Base-by-base conservation (phyloP, 2,113 vertebrate species). In the Equus przewalskii region DNA sequence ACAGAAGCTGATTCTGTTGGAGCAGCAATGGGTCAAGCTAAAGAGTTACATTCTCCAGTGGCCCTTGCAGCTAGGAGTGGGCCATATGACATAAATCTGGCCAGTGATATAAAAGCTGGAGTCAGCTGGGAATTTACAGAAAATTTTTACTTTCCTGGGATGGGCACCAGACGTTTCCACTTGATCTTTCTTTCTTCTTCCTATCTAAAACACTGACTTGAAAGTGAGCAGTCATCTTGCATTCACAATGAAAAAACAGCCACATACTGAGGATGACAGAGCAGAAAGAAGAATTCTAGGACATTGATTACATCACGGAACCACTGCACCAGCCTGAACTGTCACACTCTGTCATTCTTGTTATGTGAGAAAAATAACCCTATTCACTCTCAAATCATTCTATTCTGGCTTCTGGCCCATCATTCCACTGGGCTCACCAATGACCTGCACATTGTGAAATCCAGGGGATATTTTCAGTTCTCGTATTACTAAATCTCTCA, bases 361-460 rank as follows among this genome's bases (percentile, higher is more conserved):
- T 51, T 79, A 75, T 30, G 13, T 78, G 81, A 96, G 46, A 94
- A 89, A 93, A 95, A 76, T 54, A 96, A 86, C 58, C 22, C 41
- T 83, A 64, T 79, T 92, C 46, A 64, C 49, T 84, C 80, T 80
- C 67, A 78, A 62, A 64, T 44, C 46, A 62, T 90, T 84, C n/a
- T 44, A 22, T 81, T 62, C 54, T 89, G 85, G 82, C 86, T 94
- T 89, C 90, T 87, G 73, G 67, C 8, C 28, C 69, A 14, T 94
- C 58, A 86, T 49, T 86, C 67, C 83, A 60, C 41, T 30, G 36
- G 60, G 4, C 64, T 92, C 70, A 69, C 87, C 73, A 89, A 11
- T 69, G 79, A 92, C 80, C 67, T 46, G 41, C 58, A 54, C 75
- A 30, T 89, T 96, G 94, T 91, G 92, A 97, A 91, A 95, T 87